These are phyloP conservation scores for Paraplagusia blochii DNA, from an alignment of 2,113 vertebrate genomes.

Conservation along the genomic window DNA sequence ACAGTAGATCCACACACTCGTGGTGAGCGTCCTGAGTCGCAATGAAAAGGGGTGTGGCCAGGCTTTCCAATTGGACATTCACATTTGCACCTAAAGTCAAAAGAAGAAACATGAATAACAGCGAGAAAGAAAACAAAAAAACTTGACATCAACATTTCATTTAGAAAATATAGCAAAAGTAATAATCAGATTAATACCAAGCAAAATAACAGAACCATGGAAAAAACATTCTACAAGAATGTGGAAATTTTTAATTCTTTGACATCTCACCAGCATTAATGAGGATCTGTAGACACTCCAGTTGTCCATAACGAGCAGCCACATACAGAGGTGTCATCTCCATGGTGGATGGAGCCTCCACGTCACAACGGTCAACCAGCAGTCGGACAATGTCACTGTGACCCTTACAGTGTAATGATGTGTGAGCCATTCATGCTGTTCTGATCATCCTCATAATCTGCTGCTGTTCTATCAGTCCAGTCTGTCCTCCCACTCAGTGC, in stretches of 20 bases:
- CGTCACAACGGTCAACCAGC: constrained; percentile 63
- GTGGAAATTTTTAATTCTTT: no score
- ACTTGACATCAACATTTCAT: no score
- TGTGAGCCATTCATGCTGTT: no score
- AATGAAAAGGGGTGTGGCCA: constrained; percentile 89
- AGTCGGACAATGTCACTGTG: constrained; percentile 76
- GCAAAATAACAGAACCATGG: no score
- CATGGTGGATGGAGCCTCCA: constrained; percentile 80
- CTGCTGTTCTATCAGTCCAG: no score
- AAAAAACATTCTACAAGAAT: no score
- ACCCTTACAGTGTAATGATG: constrained; percentile 69
- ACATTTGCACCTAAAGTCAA: constrained; percentile 79
- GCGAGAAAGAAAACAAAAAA: background rate
- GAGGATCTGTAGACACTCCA: constrained; percentile 75
- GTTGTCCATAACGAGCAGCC: constrained; percentile 84
- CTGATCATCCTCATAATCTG: no score
- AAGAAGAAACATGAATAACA: background rate
- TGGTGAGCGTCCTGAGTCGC: constrained; percentile 92
- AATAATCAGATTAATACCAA: no score
- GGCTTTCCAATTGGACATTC: constrained; percentile 86
- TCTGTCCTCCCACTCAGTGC: no score
- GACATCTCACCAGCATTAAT: constrained; percentile 68
- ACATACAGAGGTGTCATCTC: constrained; percentile 82
- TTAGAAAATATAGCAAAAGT: no score
- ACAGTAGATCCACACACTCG: constrained; percentile 80